phyloP scores from a whole-genome alignment of 2,797 vertebrate genomes.

The Onychomys arenicola region DNA sequence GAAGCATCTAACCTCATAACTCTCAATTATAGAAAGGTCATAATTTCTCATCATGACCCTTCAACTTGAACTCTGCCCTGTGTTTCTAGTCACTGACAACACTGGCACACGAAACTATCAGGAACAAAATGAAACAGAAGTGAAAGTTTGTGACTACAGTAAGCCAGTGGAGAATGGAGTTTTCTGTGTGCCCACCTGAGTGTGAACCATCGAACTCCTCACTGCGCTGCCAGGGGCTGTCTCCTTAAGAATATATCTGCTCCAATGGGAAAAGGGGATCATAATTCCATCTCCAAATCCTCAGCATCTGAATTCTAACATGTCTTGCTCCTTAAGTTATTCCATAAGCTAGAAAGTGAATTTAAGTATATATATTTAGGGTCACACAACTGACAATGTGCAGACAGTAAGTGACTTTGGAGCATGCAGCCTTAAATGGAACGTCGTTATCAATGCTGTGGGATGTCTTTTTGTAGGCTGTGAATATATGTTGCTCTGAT shows the following conservation, averaged over 20 bases:
- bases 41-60: background rate
- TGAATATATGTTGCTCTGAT: too few relatives aligned
- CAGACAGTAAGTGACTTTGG: background rate
- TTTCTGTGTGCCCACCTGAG: fast-evolving
- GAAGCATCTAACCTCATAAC: background rate
- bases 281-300: background rate
- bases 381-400: background rate
- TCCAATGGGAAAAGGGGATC: background rate
- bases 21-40: background rate
- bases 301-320: background rate
- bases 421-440: background rate
- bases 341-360: background rate
- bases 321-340: background rate
- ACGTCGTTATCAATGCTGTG: background rate
- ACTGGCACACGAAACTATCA: background rate
- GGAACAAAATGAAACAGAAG: background rate
- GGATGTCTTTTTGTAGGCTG: too few relatives aligned
- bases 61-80: background rate
- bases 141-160: background rate
- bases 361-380: background rate
- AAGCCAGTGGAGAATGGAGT: background rate
- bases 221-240: fast-evolving
- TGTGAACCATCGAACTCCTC: fast-evolving
- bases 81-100: background rate
- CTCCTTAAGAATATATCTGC: fast-evolving